A percentile compares a stretch with the other conserved stretches of the same genome.
phyloP scores from a whole-genome alignment of 2,888 invertebrate genomes.

The Catocala nupta region DNA sequence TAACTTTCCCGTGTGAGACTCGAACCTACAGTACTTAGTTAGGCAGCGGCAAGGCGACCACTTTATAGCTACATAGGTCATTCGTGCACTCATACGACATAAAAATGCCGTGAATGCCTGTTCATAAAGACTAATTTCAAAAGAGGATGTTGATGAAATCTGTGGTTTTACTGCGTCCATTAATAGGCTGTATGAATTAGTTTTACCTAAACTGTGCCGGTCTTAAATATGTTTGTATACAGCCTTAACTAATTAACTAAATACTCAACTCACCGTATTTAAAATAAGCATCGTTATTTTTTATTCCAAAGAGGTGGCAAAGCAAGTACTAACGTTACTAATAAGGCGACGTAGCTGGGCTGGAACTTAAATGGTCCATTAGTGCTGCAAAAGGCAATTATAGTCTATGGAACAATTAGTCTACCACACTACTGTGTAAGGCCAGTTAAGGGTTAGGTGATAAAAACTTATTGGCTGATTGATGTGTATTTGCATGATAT shows the following conservation, averaged over 20 bases:
- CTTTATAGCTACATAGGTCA: no score
- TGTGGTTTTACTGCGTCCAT: no score
- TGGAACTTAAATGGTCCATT: constrained; percentile 65
- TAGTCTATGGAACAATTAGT: constrained; percentile 71
- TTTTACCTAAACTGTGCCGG: no score
- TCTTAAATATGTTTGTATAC: no score
- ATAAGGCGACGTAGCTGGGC: constrained; percentile 46
- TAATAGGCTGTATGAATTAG: no score
- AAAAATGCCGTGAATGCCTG: no score
- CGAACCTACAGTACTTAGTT: no score
- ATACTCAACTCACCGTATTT: constrained; percentile 4
- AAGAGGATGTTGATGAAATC: no score
- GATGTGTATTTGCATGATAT: constrained; percentile 10
- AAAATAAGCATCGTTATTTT: constrained; percentile 35
- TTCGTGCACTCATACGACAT: no score
- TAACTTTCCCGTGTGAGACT: no score
- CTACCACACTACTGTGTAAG: constrained; percentile 6
- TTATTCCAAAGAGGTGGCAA: constrained; percentile 47
- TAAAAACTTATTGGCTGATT: constrained; percentile 27
- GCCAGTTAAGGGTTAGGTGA: constrained; percentile 12
- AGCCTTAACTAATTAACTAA: constrained; percentile 12
- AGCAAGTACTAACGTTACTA: constrained; percentile 32
- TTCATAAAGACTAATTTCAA: no score
- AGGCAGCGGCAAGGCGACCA: no score
- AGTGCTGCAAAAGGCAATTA: constrained; percentile 71